These are phyloP conservation scores for Enteromius trimaculatus DNA, from an alignment of 2,797 vertebrate genomes.

Conservation along the genomic window DNA sequence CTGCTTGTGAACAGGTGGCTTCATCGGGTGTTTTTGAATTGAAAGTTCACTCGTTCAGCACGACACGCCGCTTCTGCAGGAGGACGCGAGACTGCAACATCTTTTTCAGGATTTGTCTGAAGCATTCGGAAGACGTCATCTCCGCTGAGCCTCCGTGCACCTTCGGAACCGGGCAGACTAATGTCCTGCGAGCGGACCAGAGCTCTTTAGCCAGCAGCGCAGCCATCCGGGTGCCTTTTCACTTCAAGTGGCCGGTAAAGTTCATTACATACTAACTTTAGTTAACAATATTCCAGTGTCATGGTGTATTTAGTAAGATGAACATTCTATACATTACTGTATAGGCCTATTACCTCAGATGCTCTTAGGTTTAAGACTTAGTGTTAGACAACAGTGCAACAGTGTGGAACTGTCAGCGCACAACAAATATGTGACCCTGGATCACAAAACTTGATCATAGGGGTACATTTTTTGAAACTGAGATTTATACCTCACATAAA, in stretches of 20 bases:
- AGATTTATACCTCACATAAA: neutral
- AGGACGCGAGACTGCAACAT: conserved; percentile 82
- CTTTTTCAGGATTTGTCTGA: conserved; percentile 87
- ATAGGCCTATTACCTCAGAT: neutral
- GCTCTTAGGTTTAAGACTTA: neutral
- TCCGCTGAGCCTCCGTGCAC: conserved; percentile 84
- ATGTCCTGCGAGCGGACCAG: conserved; percentile 77
- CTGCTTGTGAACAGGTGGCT: conserved; percentile 71
- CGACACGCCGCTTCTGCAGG: conserved; percentile 73
- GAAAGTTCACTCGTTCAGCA: conserved; percentile 85
- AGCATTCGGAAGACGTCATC: conserved; percentile 83
- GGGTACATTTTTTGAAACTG: too few species aligned
- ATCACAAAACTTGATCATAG: neutral
- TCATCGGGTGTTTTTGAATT: conserved; percentile 86
- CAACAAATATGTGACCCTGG: neutral
- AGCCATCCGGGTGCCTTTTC: conserved; percentile 83
- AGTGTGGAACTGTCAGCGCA: neutral
- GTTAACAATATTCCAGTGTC: neutral
- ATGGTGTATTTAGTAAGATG: neutral
- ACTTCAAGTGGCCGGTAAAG: conserved; percentile 89
- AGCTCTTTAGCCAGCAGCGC: conserved; percentile 77
- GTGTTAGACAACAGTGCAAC: neutral
- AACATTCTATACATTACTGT: neutral
- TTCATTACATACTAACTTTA: neutral
- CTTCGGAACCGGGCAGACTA: conserved; percentile 83